A percentile compares a stretch with the other conserved stretches of the same genome.
Evolutionary conservation across 92 coral and sea anemone species (phyloP).

Genomic region (Heliopora coerulea): DNA sequence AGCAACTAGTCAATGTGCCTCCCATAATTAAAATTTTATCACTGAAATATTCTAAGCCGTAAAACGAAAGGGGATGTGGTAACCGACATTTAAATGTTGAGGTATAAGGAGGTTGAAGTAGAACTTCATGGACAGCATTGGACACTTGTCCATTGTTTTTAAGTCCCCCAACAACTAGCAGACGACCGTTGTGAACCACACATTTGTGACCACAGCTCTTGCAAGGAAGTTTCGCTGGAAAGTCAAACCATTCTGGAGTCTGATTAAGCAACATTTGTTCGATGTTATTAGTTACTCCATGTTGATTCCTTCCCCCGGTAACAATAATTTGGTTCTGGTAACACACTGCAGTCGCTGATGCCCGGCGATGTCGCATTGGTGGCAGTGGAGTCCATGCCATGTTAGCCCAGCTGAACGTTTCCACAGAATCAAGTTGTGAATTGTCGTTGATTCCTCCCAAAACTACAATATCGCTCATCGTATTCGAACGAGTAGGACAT

Average conservation of each 20-base stretch:
- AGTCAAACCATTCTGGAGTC: not conserved
- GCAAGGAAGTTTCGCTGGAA: not conserved
- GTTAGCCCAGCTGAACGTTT: constrained; percentile 10
- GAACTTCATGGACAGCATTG: too few relatives aligned
- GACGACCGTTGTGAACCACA: not conserved
- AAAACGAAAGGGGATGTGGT: too few relatives aligned
- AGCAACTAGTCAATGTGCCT: too few relatives aligned
- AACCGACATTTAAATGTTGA: too few relatives aligned
- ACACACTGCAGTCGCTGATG: not conserved
- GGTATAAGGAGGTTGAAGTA: too few relatives aligned
- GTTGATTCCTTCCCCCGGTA: not conserved
- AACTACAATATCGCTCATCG: not conserved
- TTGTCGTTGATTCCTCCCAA: not conserved
- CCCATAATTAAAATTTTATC: too few relatives aligned
- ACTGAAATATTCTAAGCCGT: too few relatives aligned
- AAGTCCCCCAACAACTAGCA: not conserved
- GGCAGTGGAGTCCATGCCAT: constrained; percentile 4
- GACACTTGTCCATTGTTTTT: too few relatives aligned
- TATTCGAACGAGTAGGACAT: too few relatives aligned
- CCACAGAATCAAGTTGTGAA: not conserved
- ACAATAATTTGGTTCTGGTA: constrained; percentile 13
- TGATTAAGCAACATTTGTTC: not conserved
- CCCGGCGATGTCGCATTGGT: not conserved
- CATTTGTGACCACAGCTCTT: not conserved
- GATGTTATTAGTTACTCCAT: not conserved